Conservation (phyloP, 2,113 vertebrate species). For the Paedocypris sp. region DNA sequence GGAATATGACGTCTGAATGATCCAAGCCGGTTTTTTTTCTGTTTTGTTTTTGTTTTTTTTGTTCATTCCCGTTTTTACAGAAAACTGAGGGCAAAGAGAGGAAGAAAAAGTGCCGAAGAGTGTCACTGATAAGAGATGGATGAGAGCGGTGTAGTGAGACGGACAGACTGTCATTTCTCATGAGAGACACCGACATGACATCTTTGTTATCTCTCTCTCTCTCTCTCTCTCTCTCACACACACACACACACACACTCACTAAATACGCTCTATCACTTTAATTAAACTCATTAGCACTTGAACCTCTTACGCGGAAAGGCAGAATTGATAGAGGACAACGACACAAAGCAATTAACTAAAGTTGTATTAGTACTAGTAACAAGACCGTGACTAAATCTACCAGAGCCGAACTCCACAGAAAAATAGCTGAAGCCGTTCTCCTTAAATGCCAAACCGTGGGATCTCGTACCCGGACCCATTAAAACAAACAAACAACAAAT, state of each 20-base stretch:
- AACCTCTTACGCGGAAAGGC: not conserved
- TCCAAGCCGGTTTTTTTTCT: not conserved
- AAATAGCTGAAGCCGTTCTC: too few relatives aligned
- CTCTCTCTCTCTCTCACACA: too few relatives aligned
- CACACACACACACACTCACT: conserved; percentile 6
- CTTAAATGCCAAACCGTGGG: too few relatives aligned
- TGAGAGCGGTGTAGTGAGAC: conserved; percentile 12
- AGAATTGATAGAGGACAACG: not conserved
- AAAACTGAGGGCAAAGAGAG: not conserved
- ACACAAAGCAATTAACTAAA: conserved; percentile 1
- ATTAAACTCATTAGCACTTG: conserved; percentile 15
- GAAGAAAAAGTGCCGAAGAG: not conserved
- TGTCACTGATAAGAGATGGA: not conserved
- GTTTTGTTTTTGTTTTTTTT: too few relatives aligned
- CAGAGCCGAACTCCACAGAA: too few relatives aligned
- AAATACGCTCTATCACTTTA: conserved; percentile 14
- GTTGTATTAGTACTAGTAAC: not conserved
- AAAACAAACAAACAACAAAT: too few relatives aligned
- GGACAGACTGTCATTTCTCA: conserved; percentile 12
- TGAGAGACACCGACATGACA: not conserved
- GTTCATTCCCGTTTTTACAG: too few relatives aligned
- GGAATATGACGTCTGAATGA: not conserved
- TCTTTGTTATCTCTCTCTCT: conserved; percentile 15
- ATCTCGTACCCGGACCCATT: too few relatives aligned
- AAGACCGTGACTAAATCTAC: not conserved